Percentiles rank a stretch among this genome's conserved stretches.
These are phyloP conservation scores for Germaria angustata DNA, from an alignment of 2,888 invertebrate genomes.

Conservation along the genomic window DNA sequence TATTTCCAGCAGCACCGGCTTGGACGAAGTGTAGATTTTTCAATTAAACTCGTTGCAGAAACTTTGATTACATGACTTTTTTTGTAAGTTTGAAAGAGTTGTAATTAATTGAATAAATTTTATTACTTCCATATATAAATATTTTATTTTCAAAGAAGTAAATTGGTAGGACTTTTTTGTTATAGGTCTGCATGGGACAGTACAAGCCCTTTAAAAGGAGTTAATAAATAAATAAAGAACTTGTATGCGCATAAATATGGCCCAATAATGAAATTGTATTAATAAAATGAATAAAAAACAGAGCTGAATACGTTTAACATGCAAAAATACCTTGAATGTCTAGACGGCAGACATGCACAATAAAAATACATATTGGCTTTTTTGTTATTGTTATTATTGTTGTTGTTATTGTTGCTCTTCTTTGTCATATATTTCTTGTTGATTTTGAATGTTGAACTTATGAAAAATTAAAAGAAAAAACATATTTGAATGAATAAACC, in stretches of 20 bases:
- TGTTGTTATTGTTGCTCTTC: conserved; percentile 2
- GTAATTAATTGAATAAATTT: conserved; percentile 49
- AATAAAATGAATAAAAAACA: conserved; percentile 2
- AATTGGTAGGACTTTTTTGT: too few relatives aligned
- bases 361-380: too few relatives aligned
- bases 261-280: conserved; percentile 53
- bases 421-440: neutral
- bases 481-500: conserved; percentile 1
- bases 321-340: conserved; percentile 66
- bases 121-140: conserved; percentile 22
- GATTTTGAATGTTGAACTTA: conserved; percentile 3
- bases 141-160: conserved; percentile 4
- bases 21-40: neutral
- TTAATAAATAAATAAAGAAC: conserved; percentile 2
- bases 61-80: neutral
- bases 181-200: conserved; percentile 8
- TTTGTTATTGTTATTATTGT: too few relatives aligned
- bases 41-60: neutral
- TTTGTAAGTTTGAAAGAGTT: neutral
- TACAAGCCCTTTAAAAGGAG: conserved; percentile 14
- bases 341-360: conserved; percentile 65
- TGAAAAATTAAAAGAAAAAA: neutral
- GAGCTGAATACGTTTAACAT: conserved; percentile 48
- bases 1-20: neutral
- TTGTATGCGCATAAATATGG: conserved; percentile 44